Conservation (phyloP, 2,888 invertebrate genomes). For the Biston betularia region DNA sequence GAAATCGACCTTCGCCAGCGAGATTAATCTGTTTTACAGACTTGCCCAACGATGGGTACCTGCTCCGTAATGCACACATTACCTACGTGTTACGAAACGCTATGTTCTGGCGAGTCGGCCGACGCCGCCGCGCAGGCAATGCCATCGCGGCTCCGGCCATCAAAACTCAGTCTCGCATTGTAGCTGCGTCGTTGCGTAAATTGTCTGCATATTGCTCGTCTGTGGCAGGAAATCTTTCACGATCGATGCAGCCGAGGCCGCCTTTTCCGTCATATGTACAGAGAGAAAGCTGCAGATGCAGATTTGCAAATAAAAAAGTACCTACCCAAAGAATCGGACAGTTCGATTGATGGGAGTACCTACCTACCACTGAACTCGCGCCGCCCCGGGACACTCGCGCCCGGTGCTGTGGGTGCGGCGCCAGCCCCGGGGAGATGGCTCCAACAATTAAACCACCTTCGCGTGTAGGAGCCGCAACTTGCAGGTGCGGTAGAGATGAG, state of each 20-base stretch:
- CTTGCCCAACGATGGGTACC: conserved; percentile 48
- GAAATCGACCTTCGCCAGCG: conserved; percentile 60
- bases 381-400: too few relatives aligned
- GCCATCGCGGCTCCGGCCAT: conserved; percentile 23
- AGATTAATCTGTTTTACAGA: conserved; percentile 53
- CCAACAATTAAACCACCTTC: too few relatives aligned
- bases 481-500: too few relatives aligned
- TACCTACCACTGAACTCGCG: too few relatives aligned
- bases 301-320: too few relatives aligned
- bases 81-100: conserved; percentile 44
- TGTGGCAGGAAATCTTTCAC: conserved; percentile 3
- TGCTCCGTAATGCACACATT: conserved; percentile 36
- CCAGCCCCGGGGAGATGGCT: too few relatives aligned
- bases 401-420: too few relatives aligned
- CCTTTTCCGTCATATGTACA: too few relatives aligned
- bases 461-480: too few relatives aligned
- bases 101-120: conserved; percentile 35
- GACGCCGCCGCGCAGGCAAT: conserved; percentile 33
- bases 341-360: too few relatives aligned
- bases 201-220: neutral
- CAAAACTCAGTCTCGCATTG: conserved; percentile 1
- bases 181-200: conserved; percentile 16
- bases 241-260: neutral
- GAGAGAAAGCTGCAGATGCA: too few relatives aligned
- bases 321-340: too few relatives aligned